Percentiles rank a stretch among this genome's conserved stretches.
These are phyloP conservation scores for Tetragnatha montana DNA, from an alignment of 2,888 invertebrate genomes.

Conservation along the genomic window DNA sequence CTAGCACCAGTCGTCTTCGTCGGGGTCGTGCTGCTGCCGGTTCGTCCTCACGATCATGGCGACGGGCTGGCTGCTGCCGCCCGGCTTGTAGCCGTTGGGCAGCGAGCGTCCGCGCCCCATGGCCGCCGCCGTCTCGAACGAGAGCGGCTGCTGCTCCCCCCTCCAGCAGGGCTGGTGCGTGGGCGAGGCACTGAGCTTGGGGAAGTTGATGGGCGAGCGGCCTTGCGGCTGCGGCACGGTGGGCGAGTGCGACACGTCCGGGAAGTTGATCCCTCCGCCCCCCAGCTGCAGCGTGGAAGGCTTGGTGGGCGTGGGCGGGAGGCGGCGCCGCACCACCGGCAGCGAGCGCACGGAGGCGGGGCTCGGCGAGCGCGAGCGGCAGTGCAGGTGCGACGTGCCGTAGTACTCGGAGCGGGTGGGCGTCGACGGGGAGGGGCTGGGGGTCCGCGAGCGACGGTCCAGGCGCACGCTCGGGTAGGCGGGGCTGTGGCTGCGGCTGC, in stretches of 20 bases:
- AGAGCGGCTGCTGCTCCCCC: constrained; percentile 76
- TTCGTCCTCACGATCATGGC: constrained; percentile 66
- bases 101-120: constrained; percentile 86
- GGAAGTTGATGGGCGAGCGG: constrained; percentile 84
- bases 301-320: constrained; percentile 94
- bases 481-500: constrained; percentile 67
- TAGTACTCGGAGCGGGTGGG: constrained; percentile 73
- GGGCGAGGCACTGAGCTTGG: constrained; percentile 95
- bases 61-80: constrained; percentile 51
- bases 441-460: constrained; percentile 84
- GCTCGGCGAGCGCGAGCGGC: constrained; percentile 77
- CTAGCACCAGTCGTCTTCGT: constrained; percentile 72
- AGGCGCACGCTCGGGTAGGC: constrained; percentile 74
- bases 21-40: constrained; percentile 54
- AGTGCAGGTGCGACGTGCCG: constrained; percentile 78
- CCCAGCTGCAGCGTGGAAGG: constrained; percentile 86
- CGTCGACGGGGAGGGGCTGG: constrained; percentile 78
- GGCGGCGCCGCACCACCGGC: constrained; percentile 79
- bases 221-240: constrained; percentile 75
- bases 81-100: constrained; percentile 85
- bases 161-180: constrained; percentile 81
- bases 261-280: constrained; percentile 74
- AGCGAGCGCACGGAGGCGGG: constrained; percentile 73
- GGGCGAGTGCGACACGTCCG: constrained; percentile 77
- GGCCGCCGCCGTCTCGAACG: constrained; percentile 87